phyloP scores from a whole-genome alignment of 1,140 invertebrate species.

The Dreissena rostriformis region DNA sequence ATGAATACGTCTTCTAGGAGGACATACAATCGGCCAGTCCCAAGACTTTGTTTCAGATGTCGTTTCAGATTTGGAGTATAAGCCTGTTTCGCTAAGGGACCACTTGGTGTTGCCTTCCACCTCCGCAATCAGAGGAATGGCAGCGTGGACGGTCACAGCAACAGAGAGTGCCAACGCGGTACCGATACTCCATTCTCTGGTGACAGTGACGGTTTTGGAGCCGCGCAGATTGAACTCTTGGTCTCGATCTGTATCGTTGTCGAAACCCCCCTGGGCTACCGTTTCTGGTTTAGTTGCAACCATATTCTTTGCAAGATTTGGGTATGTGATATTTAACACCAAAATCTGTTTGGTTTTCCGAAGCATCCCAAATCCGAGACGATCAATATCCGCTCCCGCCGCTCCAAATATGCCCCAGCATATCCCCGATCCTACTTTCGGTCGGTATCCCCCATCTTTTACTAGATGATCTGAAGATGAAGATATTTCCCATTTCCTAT shows the following conservation, averaged over 20 bases:
- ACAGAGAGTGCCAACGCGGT: background rate
- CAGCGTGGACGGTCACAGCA: background rate
- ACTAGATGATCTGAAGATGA: background rate
- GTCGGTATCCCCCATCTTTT: background rate
- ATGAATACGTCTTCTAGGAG: background rate
- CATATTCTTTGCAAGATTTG: background rate
- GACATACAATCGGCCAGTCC: constrained; percentile 1
- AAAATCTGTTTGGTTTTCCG: background rate
- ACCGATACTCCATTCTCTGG: background rate
- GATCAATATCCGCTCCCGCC: background rate
- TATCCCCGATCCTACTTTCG: background rate
- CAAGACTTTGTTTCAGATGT: background rate
- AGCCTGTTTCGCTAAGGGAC: background rate
- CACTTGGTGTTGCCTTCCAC: background rate
- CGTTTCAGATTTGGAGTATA: background rate
- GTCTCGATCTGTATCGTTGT: background rate
- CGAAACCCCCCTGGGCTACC: background rate
- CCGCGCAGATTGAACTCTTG: background rate
- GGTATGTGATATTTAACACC: background rate
- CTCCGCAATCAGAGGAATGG: background rate
- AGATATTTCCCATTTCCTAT: constrained; percentile 16
- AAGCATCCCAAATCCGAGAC: constrained; percentile 17
- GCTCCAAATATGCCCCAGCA: constrained; percentile 16
- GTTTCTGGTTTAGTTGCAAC: background rate
- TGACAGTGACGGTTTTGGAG: background rate